Base-by-base conservation (phyloP, 2,113 vertebrate species). In the Eublepharis macularius region DNA sequence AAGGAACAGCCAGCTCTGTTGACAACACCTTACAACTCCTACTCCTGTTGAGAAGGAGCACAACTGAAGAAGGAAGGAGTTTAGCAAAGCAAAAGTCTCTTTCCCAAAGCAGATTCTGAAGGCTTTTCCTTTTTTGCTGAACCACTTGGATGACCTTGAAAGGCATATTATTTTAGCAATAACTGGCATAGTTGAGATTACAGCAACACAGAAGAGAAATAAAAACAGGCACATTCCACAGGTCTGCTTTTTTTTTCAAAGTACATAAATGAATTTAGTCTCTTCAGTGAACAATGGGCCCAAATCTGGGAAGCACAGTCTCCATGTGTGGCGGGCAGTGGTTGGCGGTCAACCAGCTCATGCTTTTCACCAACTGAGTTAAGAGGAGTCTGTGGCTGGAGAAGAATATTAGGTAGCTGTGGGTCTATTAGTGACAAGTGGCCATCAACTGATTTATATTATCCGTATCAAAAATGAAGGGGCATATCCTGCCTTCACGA, bases 141-240 rank as follows among this genome's bases (percentile, higher is more conserved):
- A 73, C 68, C 51, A 72, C 81, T 87, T 78, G 81, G 68, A 80
- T 87, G 76, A 80, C 81, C 81, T 83, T 87, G 86, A 87, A 74
- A 83, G 57, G 86, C 76, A 66, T 87, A 72, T 87, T 87, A 83
- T 87, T 87, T 87, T n/a, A 87, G 81, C 75, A 73, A 54, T 87
- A 87, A 51, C 54, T 32, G 81, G 57, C 76, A 83, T 83, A 83
- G 86, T 57, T 79, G 81, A 78, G 68, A 83, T 74, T 83, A 60
- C 43, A 80, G 45, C 68, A 43, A 66, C 41, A 66, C 75, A 65
- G 68, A 73, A 49, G 36, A 83, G 81, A 83, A 83, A 83, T 72
- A 41, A 63, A 87, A 83, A 68, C 68, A 79, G 77, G 76, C 68
- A 74, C 81, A 87, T 82, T 87, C 79, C 63, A 9, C 32, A 26